Evolutionary conservation across 2,797 vertebrate genomes (phyloP), one percentile per base, ranked within the genome.

Genomic region (Hippoglossus hippoglossus): DNA sequence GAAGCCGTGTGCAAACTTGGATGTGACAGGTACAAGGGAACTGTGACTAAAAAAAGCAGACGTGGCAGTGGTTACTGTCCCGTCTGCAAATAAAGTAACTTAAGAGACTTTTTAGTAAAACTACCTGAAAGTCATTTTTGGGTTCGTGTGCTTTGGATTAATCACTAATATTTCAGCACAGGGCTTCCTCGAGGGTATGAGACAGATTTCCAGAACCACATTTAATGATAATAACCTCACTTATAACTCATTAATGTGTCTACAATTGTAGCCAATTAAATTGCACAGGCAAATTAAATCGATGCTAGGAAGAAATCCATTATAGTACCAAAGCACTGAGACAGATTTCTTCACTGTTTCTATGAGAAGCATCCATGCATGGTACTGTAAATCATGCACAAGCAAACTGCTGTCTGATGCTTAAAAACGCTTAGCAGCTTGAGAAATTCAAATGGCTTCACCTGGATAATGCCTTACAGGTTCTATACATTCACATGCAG

Each of bases 191-290:
- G 13, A 63, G 65, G 24, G 54, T 12, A 50, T 26, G 18, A 46
- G 44, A 75, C 50, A 41, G 19, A 63, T 66, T 73, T 74, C 56
- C 39, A 71, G 31, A 51, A 39, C 9, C 24, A 47, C 50, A 52
- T 74, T 73, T 73, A 68, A 66, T 57, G 51, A 82, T 51, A 71
- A 73, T 71, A 62, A 70, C 47, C 49, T 68, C 21, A 70, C 53
- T 81, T 77, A 63, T 60, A 80, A 77, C 44, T 76, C 61, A 79
- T 68, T 79, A 80, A 84, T 75, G 36, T 67, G 34, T 75, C 57
- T 53, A 74, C 51, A 74, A 53, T 64, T 75, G 73, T 58, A 66
- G 69, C 51, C 67, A 80, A 71, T 88, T 80, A 77, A 75, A 85
- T 39, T 71, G 53, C 31, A 44, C n/a, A 46, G 25, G 46, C 65